Conservation (phyloP, 2,888 invertebrate species). For the Amphipoea lucens region DNA sequence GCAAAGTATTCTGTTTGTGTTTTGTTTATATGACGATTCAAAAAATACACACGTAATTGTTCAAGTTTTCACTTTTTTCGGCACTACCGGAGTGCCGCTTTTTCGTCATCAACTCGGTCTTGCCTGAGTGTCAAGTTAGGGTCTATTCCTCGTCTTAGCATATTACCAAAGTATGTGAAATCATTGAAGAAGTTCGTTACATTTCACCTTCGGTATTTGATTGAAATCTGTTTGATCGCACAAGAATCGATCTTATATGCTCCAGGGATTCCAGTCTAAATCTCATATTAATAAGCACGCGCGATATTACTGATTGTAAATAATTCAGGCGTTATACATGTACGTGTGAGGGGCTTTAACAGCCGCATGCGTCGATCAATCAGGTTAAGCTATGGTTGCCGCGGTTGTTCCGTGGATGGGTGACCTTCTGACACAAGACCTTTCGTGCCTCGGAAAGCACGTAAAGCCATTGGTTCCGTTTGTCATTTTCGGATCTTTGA, state of each 20-base stretch:
- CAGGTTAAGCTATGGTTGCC: neutral
- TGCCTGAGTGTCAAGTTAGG: neutral
- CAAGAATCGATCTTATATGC: neutral
- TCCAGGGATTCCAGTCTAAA: conserved; percentile 10
- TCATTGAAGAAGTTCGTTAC: conserved; percentile 1
- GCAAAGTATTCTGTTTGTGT: too few relatives aligned
- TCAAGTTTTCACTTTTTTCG: too few relatives aligned
- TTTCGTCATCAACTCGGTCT: neutral
- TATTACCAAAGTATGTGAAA: neutral
- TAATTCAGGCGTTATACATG: neutral
- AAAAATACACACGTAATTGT: too few relatives aligned
- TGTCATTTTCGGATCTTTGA: too few relatives aligned
- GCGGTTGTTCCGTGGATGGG: neutral
- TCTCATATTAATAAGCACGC: neutral
- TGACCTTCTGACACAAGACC: neutral
- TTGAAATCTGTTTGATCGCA: conserved; percentile 3
- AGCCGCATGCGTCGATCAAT: neutral
- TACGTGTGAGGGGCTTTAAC: neutral
- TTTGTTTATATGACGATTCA: too few relatives aligned
- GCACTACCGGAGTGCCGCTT: too few relatives aligned
- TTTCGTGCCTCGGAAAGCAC: too few relatives aligned
- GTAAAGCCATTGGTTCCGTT: too few relatives aligned
- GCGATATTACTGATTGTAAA: neutral
- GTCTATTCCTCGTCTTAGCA: neutral
- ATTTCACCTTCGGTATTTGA: neutral